A percentile compares a stretch with the other conserved stretches of the same genome.
Conservation (phyloP, 2,113 vertebrate species). For the human (Homo sapiens) region DNA sequence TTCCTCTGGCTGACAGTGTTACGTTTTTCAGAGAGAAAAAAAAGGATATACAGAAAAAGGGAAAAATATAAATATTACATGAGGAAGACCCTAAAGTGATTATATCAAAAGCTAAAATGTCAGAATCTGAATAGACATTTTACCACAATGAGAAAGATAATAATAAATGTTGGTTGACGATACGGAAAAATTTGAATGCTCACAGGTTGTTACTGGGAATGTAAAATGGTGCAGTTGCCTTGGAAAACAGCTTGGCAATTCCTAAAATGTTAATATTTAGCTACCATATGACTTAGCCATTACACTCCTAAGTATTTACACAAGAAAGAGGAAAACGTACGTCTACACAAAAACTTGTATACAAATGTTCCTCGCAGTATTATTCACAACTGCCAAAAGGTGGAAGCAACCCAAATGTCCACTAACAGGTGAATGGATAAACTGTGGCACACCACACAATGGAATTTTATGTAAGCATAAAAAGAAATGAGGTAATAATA, state of each 20-base stretch:
- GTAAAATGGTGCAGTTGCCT: background rate
- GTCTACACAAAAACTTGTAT: background rate
- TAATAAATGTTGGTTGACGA: background rate
- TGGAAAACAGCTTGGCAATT: background rate
- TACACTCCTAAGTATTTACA: background rate
- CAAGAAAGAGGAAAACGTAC: background rate
- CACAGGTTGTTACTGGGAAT: background rate
- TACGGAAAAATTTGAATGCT: background rate
- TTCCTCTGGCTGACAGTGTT: background rate
- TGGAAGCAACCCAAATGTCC: background rate
- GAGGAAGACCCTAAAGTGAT: background rate
- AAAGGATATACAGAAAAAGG: background rate
- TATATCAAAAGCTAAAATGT: background rate
- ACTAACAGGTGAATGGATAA: background rate
- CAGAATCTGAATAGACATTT: background rate
- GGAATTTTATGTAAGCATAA: background rate
- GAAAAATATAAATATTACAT: background rate
- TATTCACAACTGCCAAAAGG: background rate
- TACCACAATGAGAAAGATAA: background rate
- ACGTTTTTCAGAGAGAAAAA: background rate
- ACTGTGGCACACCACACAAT: background rate
- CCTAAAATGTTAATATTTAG: background rate
- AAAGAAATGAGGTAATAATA: background rate
- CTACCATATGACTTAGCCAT: background rate
- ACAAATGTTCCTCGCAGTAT: background rate